These are phyloP conservation scores for Sebastes oblongus DNA, from an alignment of 2,797 vertebrate genomes.

Conservation along the genomic window DNA sequence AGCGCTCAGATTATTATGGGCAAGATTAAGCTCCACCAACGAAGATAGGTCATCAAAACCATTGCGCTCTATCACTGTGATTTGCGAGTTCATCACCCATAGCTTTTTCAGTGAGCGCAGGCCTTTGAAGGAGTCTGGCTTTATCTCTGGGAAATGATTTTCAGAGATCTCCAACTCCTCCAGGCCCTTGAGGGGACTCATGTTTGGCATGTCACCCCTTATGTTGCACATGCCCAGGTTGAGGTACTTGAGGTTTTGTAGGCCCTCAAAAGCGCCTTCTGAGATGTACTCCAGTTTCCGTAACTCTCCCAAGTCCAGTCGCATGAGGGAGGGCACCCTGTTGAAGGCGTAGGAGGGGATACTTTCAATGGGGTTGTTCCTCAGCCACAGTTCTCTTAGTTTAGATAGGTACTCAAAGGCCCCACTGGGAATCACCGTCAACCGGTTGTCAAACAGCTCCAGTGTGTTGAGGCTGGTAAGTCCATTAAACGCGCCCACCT, in stretches of 20 bases:
- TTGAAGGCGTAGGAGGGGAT: slow-evolving; percentile 99
- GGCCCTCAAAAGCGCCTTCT: slow-evolving; percentile 95
- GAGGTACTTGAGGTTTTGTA: slow-evolving; percentile 98
- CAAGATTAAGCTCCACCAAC: slow-evolving; percentile 95
- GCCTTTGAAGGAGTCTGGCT: slow-evolving; percentile 92
- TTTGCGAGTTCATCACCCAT: slow-evolving; percentile 99
- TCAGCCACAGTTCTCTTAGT: slow-evolving; percentile 95
- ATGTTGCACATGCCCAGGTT: slow-evolving; percentile 99
- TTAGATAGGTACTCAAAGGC: slow-evolving; percentile 98
- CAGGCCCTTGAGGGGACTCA: slow-evolving; percentile 91
- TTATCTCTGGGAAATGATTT: slow-evolving; percentile 92
- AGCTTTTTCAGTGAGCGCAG: slow-evolving; percentile 92
- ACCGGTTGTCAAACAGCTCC: slow-evolving; percentile 97
- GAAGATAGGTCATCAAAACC: slow-evolving; percentile 93
- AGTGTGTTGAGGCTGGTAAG: slow-evolving; percentile 96
- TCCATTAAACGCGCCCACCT: slow-evolving; percentile 98
- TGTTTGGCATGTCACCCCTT: slow-evolving; percentile 93
- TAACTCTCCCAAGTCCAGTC: slow-evolving; percentile 95
- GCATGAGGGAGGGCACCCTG: slow-evolving; percentile 95
- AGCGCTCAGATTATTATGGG: slow-evolving; percentile 96
- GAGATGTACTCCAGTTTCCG: slow-evolving; percentile 97
- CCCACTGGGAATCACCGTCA: slow-evolving; percentile 96
- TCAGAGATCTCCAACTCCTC: slow-evolving; percentile 98
- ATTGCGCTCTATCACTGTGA: slow-evolving; percentile 92
- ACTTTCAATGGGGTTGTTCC: slow-evolving; percentile 98